These are phyloP conservation scores for Aselliscus stoliczkanus DNA, from an alignment of 2,797 vertebrate species.

Conservation along the genomic window DNA sequence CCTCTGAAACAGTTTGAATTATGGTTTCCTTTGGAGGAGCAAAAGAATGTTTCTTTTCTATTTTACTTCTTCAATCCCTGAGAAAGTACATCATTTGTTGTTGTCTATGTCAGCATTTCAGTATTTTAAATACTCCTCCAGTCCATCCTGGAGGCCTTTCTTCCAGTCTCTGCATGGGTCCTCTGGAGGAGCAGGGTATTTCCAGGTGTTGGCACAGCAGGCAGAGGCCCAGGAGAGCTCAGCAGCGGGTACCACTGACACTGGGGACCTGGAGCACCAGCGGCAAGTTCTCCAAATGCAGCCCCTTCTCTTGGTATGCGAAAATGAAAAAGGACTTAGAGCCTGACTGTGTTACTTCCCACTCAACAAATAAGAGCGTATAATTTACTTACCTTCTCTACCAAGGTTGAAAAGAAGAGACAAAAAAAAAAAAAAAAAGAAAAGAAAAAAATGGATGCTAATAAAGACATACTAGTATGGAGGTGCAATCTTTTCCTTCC, in stretches of 20 bases:
- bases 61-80: background rate
- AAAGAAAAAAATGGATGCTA: background rate
- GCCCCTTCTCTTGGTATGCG: background rate
- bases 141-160: background rate
- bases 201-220: fast-evolving
- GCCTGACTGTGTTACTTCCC: background rate
- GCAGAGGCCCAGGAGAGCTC: background rate
- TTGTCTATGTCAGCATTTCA: background rate
- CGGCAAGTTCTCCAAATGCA: background rate
- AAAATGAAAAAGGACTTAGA: background rate
- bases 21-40: background rate
- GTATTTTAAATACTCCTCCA: background rate
- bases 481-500: background rate
- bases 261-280: no score
- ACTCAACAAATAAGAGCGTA: background rate
- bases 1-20: background rate
- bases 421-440: background rate
- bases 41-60: background rate
- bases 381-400: background rate
- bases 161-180: background rate
- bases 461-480: background rate
- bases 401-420: background rate
- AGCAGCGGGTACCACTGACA: no score
- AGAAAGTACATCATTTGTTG: background rate
- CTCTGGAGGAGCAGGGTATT: no score